These are phyloP conservation scores for Geodia barretti DNA, from an alignment of 37 sponge, comb jelly and placozoan species.

Conservation along the genomic window DNA sequence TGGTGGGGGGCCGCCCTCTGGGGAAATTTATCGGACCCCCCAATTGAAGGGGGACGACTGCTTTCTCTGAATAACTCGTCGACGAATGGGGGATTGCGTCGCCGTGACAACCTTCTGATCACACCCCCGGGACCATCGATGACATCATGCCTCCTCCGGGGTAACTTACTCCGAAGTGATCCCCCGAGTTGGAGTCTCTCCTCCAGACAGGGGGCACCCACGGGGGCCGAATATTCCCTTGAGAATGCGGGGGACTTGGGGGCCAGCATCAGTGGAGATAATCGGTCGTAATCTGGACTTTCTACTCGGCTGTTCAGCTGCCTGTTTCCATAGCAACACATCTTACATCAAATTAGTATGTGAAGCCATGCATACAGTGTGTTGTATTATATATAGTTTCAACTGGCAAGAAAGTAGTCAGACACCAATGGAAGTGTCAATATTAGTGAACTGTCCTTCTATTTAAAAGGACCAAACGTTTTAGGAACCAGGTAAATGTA, in stretches of 20 bases:
- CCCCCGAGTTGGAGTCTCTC: neutral
- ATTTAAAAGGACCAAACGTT: too few relatives aligned
- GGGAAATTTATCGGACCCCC: neutral
- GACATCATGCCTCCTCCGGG: neutral
- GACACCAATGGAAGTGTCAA: constrained; percentile 13
- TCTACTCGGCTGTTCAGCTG: neutral
- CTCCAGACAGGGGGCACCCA: too few relatives aligned
- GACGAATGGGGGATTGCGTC: neutral
- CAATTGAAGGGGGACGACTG: neutral
- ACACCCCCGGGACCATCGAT: neutral
- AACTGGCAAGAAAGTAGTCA: too few relatives aligned
- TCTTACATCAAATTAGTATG: too few relatives aligned
- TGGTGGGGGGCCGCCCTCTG: neutral
- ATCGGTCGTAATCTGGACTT: neutral
- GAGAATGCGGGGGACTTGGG: too few relatives aligned
- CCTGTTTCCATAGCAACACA: too few relatives aligned
- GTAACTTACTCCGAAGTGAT: neutral
- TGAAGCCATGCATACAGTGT: too few relatives aligned
- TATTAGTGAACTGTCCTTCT: constrained; percentile 1
- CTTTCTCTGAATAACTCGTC: neutral
- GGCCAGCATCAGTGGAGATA: too few relatives aligned
- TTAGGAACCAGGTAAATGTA: neutral
- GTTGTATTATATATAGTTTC: too few relatives aligned
- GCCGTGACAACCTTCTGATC: neutral
- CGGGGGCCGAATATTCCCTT: too few relatives aligned